These are phyloP conservation scores for Sebastes diaconus DNA, from an alignment of 2,797 vertebrate genomes.

Conservation along the genomic window DNA sequence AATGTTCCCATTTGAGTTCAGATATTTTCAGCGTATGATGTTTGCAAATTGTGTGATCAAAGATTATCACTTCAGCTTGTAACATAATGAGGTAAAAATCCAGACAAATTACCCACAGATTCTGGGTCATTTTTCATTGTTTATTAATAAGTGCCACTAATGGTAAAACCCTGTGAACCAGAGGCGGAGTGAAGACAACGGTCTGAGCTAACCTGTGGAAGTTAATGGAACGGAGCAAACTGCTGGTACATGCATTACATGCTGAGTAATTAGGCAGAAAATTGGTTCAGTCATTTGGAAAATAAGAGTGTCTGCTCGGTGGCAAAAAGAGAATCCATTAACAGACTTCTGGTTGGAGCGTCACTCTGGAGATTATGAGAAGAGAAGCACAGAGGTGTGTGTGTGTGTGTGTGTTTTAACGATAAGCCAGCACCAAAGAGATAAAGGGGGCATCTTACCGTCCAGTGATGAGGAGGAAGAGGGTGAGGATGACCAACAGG, in stretches of 20 bases:
- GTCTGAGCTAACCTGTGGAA: slow-evolving; percentile 58
- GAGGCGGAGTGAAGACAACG: slow-evolving; percentile 56
- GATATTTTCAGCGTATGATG: background rate
- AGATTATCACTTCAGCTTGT: slow-evolving; percentile 5
- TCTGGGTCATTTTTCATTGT: slow-evolving; percentile 61
- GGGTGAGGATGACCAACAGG: slow-evolving; percentile 94
- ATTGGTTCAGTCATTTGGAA: slow-evolving; percentile 81
- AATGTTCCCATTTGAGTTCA: background rate
- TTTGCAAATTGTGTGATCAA: slow-evolving; percentile 19
- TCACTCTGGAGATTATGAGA: slow-evolving; percentile 61
- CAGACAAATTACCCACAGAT: slow-evolving; percentile 24
- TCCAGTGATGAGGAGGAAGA: slow-evolving; percentile 98
- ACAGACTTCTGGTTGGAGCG: slow-evolving; percentile 57
- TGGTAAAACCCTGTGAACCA: slow-evolving; percentile 57
- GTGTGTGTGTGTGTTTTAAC: background rate
- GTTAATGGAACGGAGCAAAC: slow-evolving; percentile 76
- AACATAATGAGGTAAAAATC: slow-evolving; percentile 19
- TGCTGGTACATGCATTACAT: slow-evolving; percentile 73
- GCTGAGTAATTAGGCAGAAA: slow-evolving; percentile 82
- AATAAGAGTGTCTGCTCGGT: slow-evolving; percentile 75
- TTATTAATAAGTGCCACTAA: slow-evolving; percentile 57
- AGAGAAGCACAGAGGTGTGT: slow-evolving; percentile 11
- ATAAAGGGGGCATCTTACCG: slow-evolving; percentile 80
- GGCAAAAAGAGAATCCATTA: slow-evolving; percentile 75
- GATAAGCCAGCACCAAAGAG: background rate